Percentiles rank a stretch among this genome's conserved stretches.
Evolutionary conservation across 2,797 vertebrate genomes (phyloP).

Genomic region (Rhinogobio ventralis): DNA sequence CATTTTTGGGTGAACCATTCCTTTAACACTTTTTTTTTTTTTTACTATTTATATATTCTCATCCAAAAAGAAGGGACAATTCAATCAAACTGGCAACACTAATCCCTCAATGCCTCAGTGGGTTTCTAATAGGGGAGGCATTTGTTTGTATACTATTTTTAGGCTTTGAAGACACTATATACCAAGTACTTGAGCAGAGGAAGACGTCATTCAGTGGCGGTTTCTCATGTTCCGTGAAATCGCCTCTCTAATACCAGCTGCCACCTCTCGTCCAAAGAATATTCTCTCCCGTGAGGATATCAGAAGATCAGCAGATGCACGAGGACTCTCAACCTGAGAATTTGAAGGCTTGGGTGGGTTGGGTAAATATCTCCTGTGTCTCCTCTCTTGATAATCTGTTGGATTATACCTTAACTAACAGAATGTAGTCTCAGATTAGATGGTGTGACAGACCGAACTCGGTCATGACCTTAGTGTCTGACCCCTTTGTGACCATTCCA

Average conservation of each 20-base stretch:
- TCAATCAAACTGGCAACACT: conserved; percentile 29
- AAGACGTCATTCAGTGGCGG: conserved; percentile 19
- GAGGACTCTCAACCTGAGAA: conserved; percentile 21
- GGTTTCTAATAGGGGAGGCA: conserved; percentile 18
- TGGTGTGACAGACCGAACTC: conserved; percentile 34
- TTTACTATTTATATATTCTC: not conserved
- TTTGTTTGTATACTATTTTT: conserved; percentile 42
- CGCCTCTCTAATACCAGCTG: conserved; percentile 1
- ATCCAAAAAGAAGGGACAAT: conserved; percentile 7
- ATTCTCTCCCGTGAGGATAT: conserved; percentile 44
- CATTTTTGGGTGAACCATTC: too few species aligned
- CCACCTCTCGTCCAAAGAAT: conserved; percentile 3
- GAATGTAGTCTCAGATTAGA: conserved; percentile 46
- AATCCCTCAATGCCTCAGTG: conserved; percentile 36
- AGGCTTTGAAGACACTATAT: not conserved
- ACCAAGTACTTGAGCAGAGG: conserved; percentile 13
- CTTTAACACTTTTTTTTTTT: not conserved
- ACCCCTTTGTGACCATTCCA: conserved; percentile 4
- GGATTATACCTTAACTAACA: conserved; percentile 46
- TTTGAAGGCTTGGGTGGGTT: conserved; percentile 7
- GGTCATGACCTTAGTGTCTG: conserved; percentile 43
- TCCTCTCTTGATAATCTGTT: conserved; percentile 36
- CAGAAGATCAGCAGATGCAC: conserved; percentile 43
- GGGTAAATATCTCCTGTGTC: conserved; percentile 19
- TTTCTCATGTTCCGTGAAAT: conserved; percentile 23